A percentile compares a stretch with the other conserved stretches of the same genome.
Evolutionary conservation across 2,797 vertebrate species (phyloP).

Genomic region (Neomorphus geoffroyi): DNA sequence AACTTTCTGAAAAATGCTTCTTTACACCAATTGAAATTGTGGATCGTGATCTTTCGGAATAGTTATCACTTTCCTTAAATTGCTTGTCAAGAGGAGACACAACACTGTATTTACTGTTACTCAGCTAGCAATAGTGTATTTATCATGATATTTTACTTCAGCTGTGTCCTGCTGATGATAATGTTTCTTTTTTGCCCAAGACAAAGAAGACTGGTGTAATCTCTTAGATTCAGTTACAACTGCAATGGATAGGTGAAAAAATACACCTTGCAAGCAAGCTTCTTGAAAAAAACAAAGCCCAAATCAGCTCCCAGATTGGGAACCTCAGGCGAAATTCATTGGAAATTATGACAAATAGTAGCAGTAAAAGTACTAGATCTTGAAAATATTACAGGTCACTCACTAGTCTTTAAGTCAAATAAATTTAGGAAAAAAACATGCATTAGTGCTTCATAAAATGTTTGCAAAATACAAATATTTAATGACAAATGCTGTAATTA

Average conservation of each 20-base stretch:
- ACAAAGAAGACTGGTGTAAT: neutral
- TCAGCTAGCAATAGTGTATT: neutral
- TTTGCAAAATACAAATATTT: neutral
- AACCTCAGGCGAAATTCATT: neutral
- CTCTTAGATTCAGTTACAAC: neutral
- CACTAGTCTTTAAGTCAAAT: neutral
- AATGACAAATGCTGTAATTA: conserved; percentile 27
- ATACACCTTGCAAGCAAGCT: neutral
- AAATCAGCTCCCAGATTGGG: neutral
- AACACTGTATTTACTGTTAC: neutral
- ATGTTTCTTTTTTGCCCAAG: neutral
- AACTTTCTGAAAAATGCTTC: neutral
- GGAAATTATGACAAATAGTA: neutral
- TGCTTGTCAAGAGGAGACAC: neutral
- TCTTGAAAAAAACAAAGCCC: neutral
- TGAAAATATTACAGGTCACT: neutral
- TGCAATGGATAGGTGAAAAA: neutral
- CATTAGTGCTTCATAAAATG: neutral
- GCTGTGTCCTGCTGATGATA: neutral
- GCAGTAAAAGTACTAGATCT: neutral
- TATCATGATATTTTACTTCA: neutral
- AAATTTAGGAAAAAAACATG: neutral
- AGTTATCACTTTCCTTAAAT: neutral
- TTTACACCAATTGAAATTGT: neutral
- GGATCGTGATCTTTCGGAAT: neutral